phyloP scores from a whole-genome alignment of 2,113 vertebrate genomes.

The Orycteropus afer region DNA sequence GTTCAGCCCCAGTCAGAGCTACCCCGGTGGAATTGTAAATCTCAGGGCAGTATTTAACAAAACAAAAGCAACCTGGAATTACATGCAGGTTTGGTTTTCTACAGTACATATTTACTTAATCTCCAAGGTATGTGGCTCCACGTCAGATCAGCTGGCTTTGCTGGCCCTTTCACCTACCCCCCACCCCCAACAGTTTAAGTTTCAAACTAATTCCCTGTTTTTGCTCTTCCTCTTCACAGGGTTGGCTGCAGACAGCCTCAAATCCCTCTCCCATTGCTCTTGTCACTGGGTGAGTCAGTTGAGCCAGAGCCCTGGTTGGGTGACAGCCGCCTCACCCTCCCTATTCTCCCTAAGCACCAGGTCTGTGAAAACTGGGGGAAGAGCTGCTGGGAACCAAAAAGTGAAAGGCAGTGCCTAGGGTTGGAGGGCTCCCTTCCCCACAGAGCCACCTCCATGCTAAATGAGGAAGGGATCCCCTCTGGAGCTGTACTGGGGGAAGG shows the following conservation, averaged over 20 bases:
- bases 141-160: constrained; percentile 80
- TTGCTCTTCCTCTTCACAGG: constrained; percentile 56
- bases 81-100: constrained; percentile 80
- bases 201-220: constrained; percentile 75
- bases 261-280: neutral
- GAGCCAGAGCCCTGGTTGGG: constrained; percentile 38
- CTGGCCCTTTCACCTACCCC: neutral
- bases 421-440: neutral
- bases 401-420: neutral
- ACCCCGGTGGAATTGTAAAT: constrained; percentile 86
- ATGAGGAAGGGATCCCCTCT: neutral
- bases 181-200: constrained; percentile 70
- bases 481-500: neutral
- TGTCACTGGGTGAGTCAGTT: constrained; percentile 56
- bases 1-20: constrained; percentile 82
- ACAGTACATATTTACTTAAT: constrained; percentile 82
- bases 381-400: neutral
- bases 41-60: constrained; percentile 85
- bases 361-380: constrained; percentile 34
- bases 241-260: neutral
- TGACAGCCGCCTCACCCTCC: constrained; percentile 67
- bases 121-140: constrained; percentile 79
- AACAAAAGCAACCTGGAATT: constrained; percentile 84
- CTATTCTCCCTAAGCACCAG: neutral
- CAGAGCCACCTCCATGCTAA: neutral